Conservation (phyloP, 53 echinoderm and acorn worm species). For the Henricia sp. region DNA sequence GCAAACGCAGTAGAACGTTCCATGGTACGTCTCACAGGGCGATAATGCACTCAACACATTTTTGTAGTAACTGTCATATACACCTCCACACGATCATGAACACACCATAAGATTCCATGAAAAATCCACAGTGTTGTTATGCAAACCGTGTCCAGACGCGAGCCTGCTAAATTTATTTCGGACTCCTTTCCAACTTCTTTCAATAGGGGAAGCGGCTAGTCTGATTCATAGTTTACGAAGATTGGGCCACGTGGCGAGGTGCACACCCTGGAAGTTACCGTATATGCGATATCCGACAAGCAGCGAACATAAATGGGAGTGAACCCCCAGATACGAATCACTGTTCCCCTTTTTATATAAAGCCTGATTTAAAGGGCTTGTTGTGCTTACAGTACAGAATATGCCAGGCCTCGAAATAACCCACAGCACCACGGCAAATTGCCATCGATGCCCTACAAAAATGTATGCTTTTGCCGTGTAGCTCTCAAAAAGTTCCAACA, state of each 20-base stretch:
- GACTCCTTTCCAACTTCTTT: neutral
- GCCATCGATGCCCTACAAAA: too few relatives aligned
- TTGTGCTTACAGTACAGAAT: neutral
- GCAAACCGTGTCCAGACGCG: too few relatives aligned
- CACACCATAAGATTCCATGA: too few relatives aligned
- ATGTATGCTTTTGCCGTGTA: neutral
- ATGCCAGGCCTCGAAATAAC: too few relatives aligned
- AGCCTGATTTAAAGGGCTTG: neutral
- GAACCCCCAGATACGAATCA: neutral
- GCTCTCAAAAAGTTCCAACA: neutral
- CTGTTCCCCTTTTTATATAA: neutral
- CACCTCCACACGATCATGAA: too few relatives aligned
- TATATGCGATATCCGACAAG: conserved; percentile 19
- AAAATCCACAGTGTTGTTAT: too few relatives aligned
- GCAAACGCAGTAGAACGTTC: too few relatives aligned
- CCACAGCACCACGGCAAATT: too few relatives aligned
- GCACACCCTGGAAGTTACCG: conserved; percentile 38
- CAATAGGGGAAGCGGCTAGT: neutral
- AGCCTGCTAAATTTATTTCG: conserved; percentile 24
- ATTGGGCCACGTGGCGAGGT: conserved; percentile 2
- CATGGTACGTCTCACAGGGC: too few relatives aligned
- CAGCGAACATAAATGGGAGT: neutral
- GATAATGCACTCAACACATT: too few relatives aligned
- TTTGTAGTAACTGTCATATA: too few relatives aligned
- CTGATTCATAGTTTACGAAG: conserved; percentile 6